phyloP scores from a whole-genome alignment of 2,113 vertebrate species.

The Copsychus sechellarum region DNA sequence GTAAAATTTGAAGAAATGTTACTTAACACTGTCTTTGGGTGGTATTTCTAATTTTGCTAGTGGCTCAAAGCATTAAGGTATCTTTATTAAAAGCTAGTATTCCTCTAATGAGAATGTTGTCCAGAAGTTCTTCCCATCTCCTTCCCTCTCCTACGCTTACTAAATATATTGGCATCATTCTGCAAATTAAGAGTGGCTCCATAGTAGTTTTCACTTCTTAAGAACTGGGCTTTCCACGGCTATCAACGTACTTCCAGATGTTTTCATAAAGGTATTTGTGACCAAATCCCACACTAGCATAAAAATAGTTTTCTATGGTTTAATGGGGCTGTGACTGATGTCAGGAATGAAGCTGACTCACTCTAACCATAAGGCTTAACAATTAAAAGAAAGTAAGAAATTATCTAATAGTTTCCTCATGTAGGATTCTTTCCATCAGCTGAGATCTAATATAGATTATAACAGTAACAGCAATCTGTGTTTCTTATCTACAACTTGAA shows the following conservation, averaged over 20 bases:
- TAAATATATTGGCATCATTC: background rate
- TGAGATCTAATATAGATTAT: background rate
- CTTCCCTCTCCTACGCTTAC: background rate
- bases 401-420: background rate
- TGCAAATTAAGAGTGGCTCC: background rate
- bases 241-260: background rate
- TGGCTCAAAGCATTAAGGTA: background rate
- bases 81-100: background rate
- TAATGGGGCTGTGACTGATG: background rate
- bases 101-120: background rate
- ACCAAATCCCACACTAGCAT: background rate
- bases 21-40: background rate
- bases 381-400: background rate
- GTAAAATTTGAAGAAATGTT: background rate
- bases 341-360: background rate
- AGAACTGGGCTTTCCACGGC: background rate
- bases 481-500: background rate
- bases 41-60: background rate
- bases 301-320: background rate
- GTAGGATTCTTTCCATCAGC: background rate
- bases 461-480: background rate
- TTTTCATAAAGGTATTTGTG: background rate
- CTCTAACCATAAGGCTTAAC: background rate
- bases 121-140: background rate
- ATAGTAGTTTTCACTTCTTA: background rate